Percentiles rank a stretch among this genome's conserved stretches.
These are phyloP conservation scores for Hyposoter dolosus DNA, from an alignment of 2,888 invertebrate species.

Conservation along the genomic window DNA sequence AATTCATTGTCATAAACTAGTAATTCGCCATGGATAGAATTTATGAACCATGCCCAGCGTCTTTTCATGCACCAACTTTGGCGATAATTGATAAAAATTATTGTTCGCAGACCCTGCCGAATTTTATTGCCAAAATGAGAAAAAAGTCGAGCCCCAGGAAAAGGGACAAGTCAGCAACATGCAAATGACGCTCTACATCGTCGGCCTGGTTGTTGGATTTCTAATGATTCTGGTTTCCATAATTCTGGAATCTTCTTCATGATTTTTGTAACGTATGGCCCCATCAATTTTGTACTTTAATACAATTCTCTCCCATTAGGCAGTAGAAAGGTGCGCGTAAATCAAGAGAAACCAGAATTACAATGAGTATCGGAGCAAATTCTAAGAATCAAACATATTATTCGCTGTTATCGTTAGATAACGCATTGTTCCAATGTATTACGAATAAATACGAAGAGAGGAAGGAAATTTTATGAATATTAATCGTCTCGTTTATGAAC, in stretches of 20 bases:
- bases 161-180: conserved; percentile 86
- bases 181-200: conserved; percentile 87
- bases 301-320: conserved; percentile 16
- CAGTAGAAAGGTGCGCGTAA: neutral
- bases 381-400: conserved; percentile 30
- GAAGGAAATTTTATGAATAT: conserved; percentile 3
- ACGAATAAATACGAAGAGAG: conserved; percentile 29
- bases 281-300: conserved; percentile 62
- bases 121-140: conserved; percentile 83
- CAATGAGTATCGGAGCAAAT: neutral
- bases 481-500: neutral
- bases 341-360: conserved; percentile 2
- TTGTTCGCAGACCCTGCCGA: conserved; percentile 82
- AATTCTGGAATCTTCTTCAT: conserved; percentile 85
- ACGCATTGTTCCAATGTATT: conserved; percentile 29
- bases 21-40: neutral
- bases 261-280: conserved; percentile 41
- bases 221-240: conserved; percentile 88
- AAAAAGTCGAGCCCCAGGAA: conserved; percentile 85
- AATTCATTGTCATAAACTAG: neutral
- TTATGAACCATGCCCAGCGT: neutral
- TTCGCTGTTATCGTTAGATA: neutral
- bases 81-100: neutral
- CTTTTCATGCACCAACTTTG: neutral
- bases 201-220: conserved; percentile 88